Evolutionary conservation across 2,113 vertebrate genomes (phyloP), one percentile per base, ranked within the genome.

Genomic region (Albula goreensis): DNA sequence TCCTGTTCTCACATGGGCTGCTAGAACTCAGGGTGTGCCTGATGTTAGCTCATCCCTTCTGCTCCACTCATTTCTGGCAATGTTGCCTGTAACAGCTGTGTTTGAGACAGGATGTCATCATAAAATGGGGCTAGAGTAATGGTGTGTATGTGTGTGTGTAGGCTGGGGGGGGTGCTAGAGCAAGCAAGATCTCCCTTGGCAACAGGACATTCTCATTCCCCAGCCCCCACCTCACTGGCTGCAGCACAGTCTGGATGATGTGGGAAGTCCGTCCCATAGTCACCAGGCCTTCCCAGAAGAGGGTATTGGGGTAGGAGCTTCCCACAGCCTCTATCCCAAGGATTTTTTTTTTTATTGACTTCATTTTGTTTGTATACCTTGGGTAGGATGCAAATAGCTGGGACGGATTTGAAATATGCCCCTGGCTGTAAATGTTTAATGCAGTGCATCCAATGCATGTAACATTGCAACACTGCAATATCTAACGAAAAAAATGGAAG

Each of bases 21-120:
- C 10, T 41, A 41, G 10, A 25, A 31, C 6, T 66, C 60, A 15
- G 60, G 60, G 60, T 4, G 60, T 66, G 60, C 15, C 17, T 22
- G 60, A 15, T 22, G 60, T 66, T 66, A 66, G 60, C 74, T 41
- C 83, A 77, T 49, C 66, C 25, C 41, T 80, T 85, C 15, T 12
- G 15, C 2, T 52, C 80, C 83, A n/a, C 83, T 19, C 6, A 13
- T 57, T 17, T 50, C 2, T 31, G 19, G 77, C 3, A 22, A 19
- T 60, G 12, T 25, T 85, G 5, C 19, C 57, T 48, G 57, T n/a
- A 50, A 70, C 85, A 85, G 78, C 85, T 85, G 85, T 80, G 78
- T 80, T 81, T 85, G 5, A 53, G 77, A 49, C 48, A 49, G 8
- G 85, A 81, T 15, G 60, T 60, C 56, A 80, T 85, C 85, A 50